Evolutionary conservation across 2,113 vertebrate species (phyloP).

Genomic region (Rhynchopsitta pachyrhyncha): DNA sequence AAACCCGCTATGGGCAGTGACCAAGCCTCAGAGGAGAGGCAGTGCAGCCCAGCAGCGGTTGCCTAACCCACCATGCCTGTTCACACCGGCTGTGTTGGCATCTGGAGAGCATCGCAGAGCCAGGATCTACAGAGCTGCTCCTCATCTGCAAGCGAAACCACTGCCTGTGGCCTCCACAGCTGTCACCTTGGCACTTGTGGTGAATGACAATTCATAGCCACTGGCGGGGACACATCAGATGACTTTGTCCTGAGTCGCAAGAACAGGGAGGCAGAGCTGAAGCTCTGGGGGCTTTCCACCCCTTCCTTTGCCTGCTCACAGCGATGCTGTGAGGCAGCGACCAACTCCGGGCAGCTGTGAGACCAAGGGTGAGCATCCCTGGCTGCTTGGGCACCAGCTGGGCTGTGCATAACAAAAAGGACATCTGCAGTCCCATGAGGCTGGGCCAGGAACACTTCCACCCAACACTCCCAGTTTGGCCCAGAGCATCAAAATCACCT

Average conservation of each 20-base stretch:
- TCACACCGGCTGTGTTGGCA: rapidly evolving
- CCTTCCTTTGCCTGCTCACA: neutral
- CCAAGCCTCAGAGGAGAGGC: neutral
- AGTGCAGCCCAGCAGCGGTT: rapidly evolving
- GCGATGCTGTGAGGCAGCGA: rapidly evolving
- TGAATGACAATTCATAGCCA: neutral
- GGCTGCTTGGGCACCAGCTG: neutral
- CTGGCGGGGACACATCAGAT: neutral
- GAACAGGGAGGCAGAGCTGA: neutral
- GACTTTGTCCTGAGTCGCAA: neutral
- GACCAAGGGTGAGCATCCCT: rapidly evolving
- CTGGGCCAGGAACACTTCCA: neutral
- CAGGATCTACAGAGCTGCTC: neutral
- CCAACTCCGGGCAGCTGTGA: neutral
- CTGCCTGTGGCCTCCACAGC: neutral
- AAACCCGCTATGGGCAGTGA: neutral
- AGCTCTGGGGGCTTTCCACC: neutral
- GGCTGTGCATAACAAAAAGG: neutral
- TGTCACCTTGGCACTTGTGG: conserved; percentile 6
- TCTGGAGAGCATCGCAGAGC: rapidly evolving
- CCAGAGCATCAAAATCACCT: neutral
- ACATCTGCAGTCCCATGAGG: neutral
- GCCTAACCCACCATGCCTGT: rapidly evolving
- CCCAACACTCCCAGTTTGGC: neutral
- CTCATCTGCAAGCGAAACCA: neutral